A percentile compares a stretch with the other conserved stretches of the same genome.
These are phyloP conservation scores for Periphyllus acericola DNA, from an alignment of 2,888 invertebrate genomes.

Conservation along the genomic window DNA sequence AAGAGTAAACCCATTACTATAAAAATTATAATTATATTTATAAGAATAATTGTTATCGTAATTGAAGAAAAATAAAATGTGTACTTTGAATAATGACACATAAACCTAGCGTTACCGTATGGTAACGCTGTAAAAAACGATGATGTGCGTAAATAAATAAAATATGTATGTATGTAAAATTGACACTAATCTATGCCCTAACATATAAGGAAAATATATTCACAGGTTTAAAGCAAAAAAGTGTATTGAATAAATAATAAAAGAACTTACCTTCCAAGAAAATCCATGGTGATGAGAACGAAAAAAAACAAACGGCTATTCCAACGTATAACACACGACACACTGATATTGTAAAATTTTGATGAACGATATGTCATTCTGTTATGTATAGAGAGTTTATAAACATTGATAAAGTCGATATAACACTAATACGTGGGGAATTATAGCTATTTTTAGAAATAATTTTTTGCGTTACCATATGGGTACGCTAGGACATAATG, in stretches of 20 bases:
- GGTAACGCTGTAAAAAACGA: too few relatives aligned
- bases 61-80: slow-evolving; percentile 12
- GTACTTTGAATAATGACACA: too few relatives aligned
- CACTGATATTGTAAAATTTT: not conserved
- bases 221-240: too few relatives aligned
- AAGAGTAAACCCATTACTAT: slow-evolving; percentile 60
- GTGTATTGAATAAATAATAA: too few relatives aligned
- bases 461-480: not conserved
- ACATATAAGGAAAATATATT: too few relatives aligned
- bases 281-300: too few relatives aligned
- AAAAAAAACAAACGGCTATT: too few relatives aligned
- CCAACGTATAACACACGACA: not conserved
- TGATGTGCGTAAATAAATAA: too few relatives aligned
- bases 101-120: too few relatives aligned
- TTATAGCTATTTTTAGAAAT: slow-evolving; percentile 13
- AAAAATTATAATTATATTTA: slow-evolving; percentile 28
- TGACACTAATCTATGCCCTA: too few relatives aligned
- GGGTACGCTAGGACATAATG: slow-evolving; percentile 11
- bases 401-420: slow-evolving; percentile 11
- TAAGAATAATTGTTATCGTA: slow-evolving; percentile 2
- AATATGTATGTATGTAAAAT: too few relatives aligned
- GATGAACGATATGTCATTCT: not conserved
- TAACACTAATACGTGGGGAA: slow-evolving; percentile 13
- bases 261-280: too few relatives aligned
- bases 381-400: not conserved